Evolutionary conservation across 1,140 invertebrate species (phyloP).

Genomic region (Plectrocnemia conspersa): DNA sequence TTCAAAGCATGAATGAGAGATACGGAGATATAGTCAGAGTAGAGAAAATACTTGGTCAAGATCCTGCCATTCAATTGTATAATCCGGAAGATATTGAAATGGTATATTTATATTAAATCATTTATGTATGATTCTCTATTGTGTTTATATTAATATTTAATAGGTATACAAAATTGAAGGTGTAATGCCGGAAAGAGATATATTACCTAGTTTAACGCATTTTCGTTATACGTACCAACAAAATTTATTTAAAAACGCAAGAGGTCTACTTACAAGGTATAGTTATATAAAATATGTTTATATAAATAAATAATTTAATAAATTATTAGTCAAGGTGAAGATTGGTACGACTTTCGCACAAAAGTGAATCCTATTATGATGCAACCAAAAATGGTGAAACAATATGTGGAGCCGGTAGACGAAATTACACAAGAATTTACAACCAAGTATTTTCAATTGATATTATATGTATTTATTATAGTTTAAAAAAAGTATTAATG

Average conservation of each 20-base stretch:
- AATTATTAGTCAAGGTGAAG: constrained; percentile 16
- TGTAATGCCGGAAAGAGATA: constrained; percentile 14
- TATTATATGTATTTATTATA: background rate
- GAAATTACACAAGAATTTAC: constrained; percentile 10
- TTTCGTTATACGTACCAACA: constrained; percentile 9
- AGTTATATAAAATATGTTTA: background rate
- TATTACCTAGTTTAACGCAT: constrained; percentile 14
- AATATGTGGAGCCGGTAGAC: constrained; percentile 11
- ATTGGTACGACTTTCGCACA: constrained; percentile 22
- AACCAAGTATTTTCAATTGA: background rate
- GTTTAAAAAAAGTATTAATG: background rate
- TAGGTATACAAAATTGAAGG: constrained; percentile 22
- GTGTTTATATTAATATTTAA: background rate
- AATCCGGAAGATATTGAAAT: constrained; percentile 28
- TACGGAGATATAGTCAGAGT: constrained; percentile 22
- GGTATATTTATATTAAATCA: constrained; percentile 20
- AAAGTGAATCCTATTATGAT: constrained; percentile 20
- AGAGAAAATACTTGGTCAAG: constrained; percentile 13
- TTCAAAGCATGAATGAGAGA: background rate
- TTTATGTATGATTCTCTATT: too few species aligned
- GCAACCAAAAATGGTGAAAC: constrained; percentile 19
- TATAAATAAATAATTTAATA: background rate
- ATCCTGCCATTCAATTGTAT: constrained; percentile 13
- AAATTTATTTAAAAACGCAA: constrained; percentile 15
- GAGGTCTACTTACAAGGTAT: constrained; percentile 20